Evolutionary conservation across 2,113 vertebrate genomes (phyloP).

Genomic region (Thomomys bottae): DNA sequence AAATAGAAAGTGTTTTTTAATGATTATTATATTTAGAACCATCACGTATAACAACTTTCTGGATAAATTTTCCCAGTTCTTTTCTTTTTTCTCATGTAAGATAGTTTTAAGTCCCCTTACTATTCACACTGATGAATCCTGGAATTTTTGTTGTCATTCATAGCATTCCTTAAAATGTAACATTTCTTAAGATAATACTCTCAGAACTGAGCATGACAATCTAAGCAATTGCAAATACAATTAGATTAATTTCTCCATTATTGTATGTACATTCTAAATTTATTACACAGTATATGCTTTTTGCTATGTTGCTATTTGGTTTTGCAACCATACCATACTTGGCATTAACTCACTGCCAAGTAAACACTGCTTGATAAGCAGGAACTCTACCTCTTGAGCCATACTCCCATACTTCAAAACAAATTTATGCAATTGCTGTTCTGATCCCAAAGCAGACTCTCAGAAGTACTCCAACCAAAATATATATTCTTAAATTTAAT

Average conservation of each 20-base stretch:
- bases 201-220: neutral
- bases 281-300: no score
- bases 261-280: neutral
- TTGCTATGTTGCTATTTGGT: neutral
- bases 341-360: neutral
- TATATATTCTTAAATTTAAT: constrained; percentile 20
- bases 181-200: constrained; percentile 7
- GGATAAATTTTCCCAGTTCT: neutral
- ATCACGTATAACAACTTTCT: neutral
- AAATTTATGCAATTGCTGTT: constrained; percentile 30
- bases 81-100: neutral
- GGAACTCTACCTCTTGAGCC: no score
- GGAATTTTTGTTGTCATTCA: neutral
- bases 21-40: constrained; percentile 2
- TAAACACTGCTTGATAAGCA: neutral
- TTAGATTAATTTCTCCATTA: neutral
- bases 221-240: neutral
- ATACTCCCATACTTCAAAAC: constrained; percentile 8
- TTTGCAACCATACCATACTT: neutral
- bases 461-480: constrained; percentile 35
- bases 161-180: neutral
- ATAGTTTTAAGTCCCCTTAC: neutral
- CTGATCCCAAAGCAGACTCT: constrained; percentile 12
- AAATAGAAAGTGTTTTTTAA: constrained; percentile 21
- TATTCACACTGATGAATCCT: neutral